phyloP scores from a whole-genome alignment of 1,140 invertebrate species.

The Diabrotica undecimpunctata region DNA sequence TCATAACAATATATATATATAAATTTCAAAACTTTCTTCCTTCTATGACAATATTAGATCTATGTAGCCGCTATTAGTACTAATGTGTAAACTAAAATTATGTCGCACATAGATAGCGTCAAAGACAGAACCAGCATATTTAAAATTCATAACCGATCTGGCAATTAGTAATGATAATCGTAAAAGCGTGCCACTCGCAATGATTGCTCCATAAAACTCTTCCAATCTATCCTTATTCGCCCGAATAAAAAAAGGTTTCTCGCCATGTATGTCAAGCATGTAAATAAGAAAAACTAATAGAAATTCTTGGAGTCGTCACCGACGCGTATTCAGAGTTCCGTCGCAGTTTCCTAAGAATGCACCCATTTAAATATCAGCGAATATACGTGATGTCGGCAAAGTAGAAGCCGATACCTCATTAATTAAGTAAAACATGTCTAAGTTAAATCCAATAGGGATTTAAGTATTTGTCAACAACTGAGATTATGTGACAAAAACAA shows the following conservation, averaged over 20 bases:
- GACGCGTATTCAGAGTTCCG: slow-evolving; percentile 21
- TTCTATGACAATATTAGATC: no score
- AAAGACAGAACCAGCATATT: no score
- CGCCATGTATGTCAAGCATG: slow-evolving; percentile 5
- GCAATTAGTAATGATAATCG: background rate
- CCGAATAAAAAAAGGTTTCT: background rate
- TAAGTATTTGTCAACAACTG: slow-evolving; percentile 42
- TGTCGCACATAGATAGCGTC: no score
- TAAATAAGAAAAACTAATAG: slow-evolving; percentile 12
- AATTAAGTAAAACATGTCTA: slow-evolving; percentile 44
- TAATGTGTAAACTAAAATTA: no score
- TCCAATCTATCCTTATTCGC: background rate
- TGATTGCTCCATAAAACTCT: slow-evolving; percentile 2
- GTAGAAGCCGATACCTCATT: slow-evolving; percentile 38
- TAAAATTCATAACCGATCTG: no score
- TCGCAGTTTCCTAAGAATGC: slow-evolving; percentile 18
- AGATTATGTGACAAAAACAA: slow-evolving; percentile 44
- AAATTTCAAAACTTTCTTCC: no score
- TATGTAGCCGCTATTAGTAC: no score
- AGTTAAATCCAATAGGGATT: slow-evolving; percentile 39
- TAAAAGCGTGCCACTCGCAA: background rate
- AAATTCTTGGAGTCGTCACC: slow-evolving; percentile 13
- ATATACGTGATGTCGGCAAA: slow-evolving; percentile 38
- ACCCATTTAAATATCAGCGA: slow-evolving; percentile 41
- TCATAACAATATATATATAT: no score